These are phyloP conservation scores for Tiaroga cobitis DNA, from an alignment of 2,797 vertebrate genomes.

Conservation along the genomic window DNA sequence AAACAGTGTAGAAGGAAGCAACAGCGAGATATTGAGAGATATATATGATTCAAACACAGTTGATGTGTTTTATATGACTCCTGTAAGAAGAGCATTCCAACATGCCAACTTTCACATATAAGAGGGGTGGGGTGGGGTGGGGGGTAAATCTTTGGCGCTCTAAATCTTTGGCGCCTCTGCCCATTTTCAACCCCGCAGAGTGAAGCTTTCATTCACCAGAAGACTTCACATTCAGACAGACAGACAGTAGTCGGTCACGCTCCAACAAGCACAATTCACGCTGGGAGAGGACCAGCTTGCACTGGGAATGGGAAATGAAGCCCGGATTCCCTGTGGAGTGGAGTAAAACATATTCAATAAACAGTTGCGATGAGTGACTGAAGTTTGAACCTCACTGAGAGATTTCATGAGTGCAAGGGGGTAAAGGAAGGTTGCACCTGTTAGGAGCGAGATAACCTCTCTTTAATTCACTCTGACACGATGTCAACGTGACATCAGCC, in stretches of 20 bases:
- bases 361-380: slow-evolving; percentile 26
- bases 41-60: not conserved
- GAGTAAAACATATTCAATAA: slow-evolving; percentile 41
- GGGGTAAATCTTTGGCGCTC: slow-evolving; percentile 24
- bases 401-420: slow-evolving; percentile 3
- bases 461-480: slow-evolving; percentile 27
- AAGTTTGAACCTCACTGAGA: slow-evolving; percentile 3
- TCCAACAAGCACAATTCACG: slow-evolving; percentile 40
- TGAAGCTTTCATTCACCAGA: slow-evolving; percentile 39
- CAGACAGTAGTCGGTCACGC: slow-evolving; percentile 49
- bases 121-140: not conserved
- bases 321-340: slow-evolving; percentile 32
- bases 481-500: slow-evolving; percentile 28
- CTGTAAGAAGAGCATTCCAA: not conserved
- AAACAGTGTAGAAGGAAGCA: not conserved
- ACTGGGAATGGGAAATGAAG: slow-evolving; percentile 55
- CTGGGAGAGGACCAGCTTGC: slow-evolving; percentile 44
- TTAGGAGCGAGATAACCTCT: not conserved
- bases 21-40: not conserved
- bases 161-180: slow-evolving; percentile 31
- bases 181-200: not conserved
- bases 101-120: not conserved
- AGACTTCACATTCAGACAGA: slow-evolving; percentile 30
- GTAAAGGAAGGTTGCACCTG: slow-evolving; percentile 34
- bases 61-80: not conserved